phyloP scores from a whole-genome alignment of 2,113 vertebrate genomes.

The Planiliza haematocheilus region DNA sequence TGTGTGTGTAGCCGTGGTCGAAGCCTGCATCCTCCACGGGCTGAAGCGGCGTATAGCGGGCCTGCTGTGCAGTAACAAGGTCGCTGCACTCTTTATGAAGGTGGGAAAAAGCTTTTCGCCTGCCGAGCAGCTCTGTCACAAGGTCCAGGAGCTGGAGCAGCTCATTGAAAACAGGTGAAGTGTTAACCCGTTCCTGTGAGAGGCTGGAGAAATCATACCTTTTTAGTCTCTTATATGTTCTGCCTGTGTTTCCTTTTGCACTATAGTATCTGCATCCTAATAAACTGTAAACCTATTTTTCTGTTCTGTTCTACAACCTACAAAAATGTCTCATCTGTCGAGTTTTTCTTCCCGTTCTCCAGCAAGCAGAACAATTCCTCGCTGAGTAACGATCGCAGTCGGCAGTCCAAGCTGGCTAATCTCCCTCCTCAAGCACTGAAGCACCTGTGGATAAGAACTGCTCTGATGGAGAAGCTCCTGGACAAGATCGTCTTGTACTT shows the following conservation, averaged over 20 bases:
- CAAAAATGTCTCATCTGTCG: constrained; percentile 2
- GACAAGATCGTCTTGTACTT: constrained; percentile 95
- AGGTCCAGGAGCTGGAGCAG: constrained; percentile 95
- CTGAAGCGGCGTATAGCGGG: constrained; percentile 92
- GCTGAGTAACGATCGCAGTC: constrained; percentile 85
- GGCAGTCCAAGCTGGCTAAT: constrained; percentile 86
- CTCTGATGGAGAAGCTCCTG: constrained; percentile 95
- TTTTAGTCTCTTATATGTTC: neutral
- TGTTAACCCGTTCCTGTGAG: neutral
- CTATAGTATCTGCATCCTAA: neutral
- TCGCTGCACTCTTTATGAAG: constrained; percentile 96
- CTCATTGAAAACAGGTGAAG: constrained; percentile 92
- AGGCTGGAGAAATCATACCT: neutral
- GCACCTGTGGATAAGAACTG: constrained; percentile 96
- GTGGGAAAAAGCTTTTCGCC: constrained; percentile 91
- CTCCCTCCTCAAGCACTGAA: constrained; percentile 92
- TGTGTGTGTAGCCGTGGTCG: constrained; percentile 88
- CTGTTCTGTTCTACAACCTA: neutral
- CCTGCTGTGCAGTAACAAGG: constrained; percentile 97
- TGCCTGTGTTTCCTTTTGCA: neutral
- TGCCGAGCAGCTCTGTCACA: constrained; percentile 92
- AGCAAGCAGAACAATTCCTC: constrained; percentile 91
- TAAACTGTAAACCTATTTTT: neutral
- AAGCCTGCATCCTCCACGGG: constrained; percentile 92
- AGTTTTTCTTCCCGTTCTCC: constrained; percentile 41